Base-by-base conservation (phyloP, 2,888 invertebrate genomes). In the Spisula subtruncata region DNA sequence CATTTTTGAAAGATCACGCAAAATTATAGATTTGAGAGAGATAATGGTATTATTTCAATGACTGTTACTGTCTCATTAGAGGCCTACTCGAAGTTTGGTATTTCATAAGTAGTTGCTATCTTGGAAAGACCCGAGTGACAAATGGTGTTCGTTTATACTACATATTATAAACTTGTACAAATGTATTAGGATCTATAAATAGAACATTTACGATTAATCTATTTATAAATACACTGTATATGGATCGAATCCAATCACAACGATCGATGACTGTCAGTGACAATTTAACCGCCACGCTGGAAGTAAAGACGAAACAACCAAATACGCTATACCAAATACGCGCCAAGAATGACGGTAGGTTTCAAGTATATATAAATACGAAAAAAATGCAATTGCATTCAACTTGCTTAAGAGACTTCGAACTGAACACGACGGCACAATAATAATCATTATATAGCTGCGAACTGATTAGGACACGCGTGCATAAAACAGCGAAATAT, bases 261-360 rank as follows among this genome's bases (percentile, higher is more conserved):
- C 35, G 46, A 35, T 16, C 66, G 41, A 56, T 18, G 1, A 66
- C 46, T 75, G 35, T 6, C 18, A 6, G 20, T 83, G 48, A 83
- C 87, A 51, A 16, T 79, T 82, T 82, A 51, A 54, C 51, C 51
- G 51, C 87, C 87, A 87, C 87, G 87, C 56, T 87, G 87, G 82
- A 81, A 75, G 84, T 51, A 51, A 14, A 84, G 20, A 84, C 84
- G 75, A 25, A 48, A 48, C 35, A 29, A 79, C 29, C 32, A 8
- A 29, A 79, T 35, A 79, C 20, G 51, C 51, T 41, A 41, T 79
- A 79, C 29, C 32, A 6, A 29, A 79, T 35, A 79, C 20, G 51
- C 51, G 10, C 51, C 51, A 75, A 35, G 0, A 35, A 75, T 75
- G 75, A 75, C 75, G 75, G 32, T 32, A 25, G 1, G 14, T 32